Evolutionary conservation across 2,113 vertebrate genomes (phyloP), one percentile per base, ranked within the genome.

Genomic region (Girardinichthys multiradiatus): DNA sequence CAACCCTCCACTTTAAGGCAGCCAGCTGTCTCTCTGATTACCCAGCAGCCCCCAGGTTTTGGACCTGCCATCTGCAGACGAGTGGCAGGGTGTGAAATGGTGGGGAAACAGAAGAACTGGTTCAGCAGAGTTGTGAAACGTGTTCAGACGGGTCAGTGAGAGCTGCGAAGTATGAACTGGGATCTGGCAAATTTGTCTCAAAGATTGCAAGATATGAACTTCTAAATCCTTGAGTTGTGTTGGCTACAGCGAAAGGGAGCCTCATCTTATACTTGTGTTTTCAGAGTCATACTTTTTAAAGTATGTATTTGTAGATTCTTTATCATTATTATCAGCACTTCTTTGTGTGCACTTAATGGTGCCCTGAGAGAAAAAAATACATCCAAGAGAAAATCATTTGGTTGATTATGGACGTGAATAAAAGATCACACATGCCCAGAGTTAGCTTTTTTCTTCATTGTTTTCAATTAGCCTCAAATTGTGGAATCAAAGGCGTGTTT

Each of bases 381-480:
- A 67, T 86, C 64, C 19, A 76, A 71, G 77, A 71, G 71, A 89
- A 74, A 87, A 89, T 87, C 61, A 84, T 87, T 84, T 84, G 80
- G 27, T 48, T 82, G 81, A 91, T 84, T 89, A 84, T 62, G 70
- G 67, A 72, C 84, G 80, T 91, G 80, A 92, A 92, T 91, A 90
- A 92, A 92, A 87, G 77, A 92, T 91, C 86, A 91, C 2, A 86
- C 63, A 68, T 33, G 19, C 31, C n/a, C 72, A 75, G 70, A 72
- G 72, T 84, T 80, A 61, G 76, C 48, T n/a, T 81, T 81, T 68
- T 89, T 91, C 87, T 90, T 91, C 83, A 85, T 92, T 92, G 89
- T 89, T 87, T 76, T 91, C 86, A 88, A 91, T 92, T 89, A 91
- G 88, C 79, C 78, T 92, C 88, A 92, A 87, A 89, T 89, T 78